Conservation (phyloP, 2,888 invertebrate genomes). For the Thymelicus sylvestris region DNA sequence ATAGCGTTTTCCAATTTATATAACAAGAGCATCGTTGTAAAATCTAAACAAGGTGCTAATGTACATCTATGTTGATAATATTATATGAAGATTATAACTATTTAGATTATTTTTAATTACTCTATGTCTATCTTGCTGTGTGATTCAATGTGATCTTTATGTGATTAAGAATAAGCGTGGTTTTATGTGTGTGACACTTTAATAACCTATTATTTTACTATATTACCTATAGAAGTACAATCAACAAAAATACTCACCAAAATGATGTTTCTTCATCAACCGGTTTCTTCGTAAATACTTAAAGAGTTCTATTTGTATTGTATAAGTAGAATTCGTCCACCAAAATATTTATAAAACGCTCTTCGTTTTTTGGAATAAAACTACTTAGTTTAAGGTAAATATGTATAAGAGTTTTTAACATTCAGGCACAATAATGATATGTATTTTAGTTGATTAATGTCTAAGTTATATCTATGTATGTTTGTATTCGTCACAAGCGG, state of each 20-base stretch:
- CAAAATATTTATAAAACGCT: conserved; percentile 48
- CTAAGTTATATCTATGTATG: conserved; percentile 23
- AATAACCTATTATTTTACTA: no score
- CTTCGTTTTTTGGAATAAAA: conserved; percentile 33
- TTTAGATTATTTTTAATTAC: no score
- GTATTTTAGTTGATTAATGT: conserved; percentile 62
- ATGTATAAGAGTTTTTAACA: conserved; percentile 51
- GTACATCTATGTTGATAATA: no score
- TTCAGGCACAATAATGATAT: conserved; percentile 82
- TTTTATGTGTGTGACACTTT: no score
- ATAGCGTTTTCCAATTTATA: no score
- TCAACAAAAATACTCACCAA: conserved; percentile 42
- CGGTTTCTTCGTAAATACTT: conserved; percentile 8
- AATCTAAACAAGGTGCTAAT: no score
- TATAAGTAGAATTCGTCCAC: conserved; percentile 35
- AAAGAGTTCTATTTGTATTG: conserved; percentile 19
- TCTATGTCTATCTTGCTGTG: no score
- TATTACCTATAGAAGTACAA: no score
- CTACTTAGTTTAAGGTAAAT: conserved; percentile 44
- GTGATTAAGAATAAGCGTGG: no score
- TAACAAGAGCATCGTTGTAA: no score
- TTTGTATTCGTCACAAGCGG: conserved; percentile 20
- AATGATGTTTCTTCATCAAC: conserved; percentile 35
- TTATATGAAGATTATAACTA: no score
- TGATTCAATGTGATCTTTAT: no score